Base-by-base conservation (phyloP, 2,113 vertebrate species). In the Anoura caudifer region DNA sequence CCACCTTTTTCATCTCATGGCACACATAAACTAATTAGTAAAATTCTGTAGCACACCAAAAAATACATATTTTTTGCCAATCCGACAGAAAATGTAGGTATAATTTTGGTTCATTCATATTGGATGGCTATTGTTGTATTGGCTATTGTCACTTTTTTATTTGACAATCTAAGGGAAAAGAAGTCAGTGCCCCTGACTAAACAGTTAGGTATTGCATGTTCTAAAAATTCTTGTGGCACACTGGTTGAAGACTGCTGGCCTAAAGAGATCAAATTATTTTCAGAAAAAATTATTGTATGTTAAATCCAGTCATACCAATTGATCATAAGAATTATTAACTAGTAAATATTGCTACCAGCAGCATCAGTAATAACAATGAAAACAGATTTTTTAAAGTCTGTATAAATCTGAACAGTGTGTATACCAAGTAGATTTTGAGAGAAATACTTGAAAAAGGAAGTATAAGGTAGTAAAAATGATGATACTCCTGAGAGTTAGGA, bases 181-280 rank as follows among this genome's bases (percentile, higher is more conserved):
- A 45, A 7, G 41, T 45, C 72, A 16, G 26, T 75, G 24, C 26
- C 72, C 26, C 41, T 73, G 38, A 73, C 70, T 73, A 45, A 75
- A 75, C 28, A 75, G 43, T 31, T 26, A 75, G 72, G 41, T 75
- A 45, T 31, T 75, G 26, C 14, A 31, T 45, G 38, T 43, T 73
- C 45, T 73, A 43, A 43, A 28, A 73, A 16, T 28, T 72, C 41
- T 73, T 75, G 72, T 14, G 41, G 72, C 26, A 45, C 72, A 28
- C 24, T 1, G 14, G 24, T 75, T 45, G 26, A 75, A 43, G 28
- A 75, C 24, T 2, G 26, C 6, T 31, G 24, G 4, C 90, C 81
- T 94, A 43, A 87, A 90, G 26, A 9, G 33, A 69, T 36, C 45
- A 80, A 84, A 87, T 95, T 92, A 56, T 90, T 94, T 94, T 41